A percentile compares a stretch with the other conserved stretches of the same genome.
Evolutionary conservation across 2,797 vertebrate genomes (phyloP).

Genomic region (Argya squamiceps): DNA sequence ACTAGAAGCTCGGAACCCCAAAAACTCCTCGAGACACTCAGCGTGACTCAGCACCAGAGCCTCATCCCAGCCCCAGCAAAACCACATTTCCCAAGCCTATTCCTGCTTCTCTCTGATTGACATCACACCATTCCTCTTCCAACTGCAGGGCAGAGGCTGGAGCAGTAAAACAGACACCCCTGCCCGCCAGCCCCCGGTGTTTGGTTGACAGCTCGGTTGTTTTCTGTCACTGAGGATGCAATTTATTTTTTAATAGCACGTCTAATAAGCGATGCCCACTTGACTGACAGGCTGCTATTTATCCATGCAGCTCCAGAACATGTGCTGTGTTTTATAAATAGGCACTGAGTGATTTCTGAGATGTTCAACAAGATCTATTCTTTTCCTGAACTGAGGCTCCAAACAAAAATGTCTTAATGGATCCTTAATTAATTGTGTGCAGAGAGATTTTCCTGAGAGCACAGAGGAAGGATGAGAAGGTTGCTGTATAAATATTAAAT

Average conservation of each 20-base stretch:
- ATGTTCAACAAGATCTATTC: constrained; percentile 15
- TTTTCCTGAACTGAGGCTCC: not conserved
- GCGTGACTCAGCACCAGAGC: not conserved
- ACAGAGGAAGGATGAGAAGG: not conserved
- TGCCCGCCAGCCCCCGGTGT: not conserved
- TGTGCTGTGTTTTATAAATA: constrained; percentile 43
- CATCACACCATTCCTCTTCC: not conserved
- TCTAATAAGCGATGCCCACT: constrained; percentile 57
- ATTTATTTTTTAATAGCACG: constrained; percentile 47
- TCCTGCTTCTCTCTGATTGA: not conserved
- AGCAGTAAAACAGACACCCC: constrained; percentile 1
- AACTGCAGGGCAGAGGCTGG: not conserved
- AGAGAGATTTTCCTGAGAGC: constrained; percentile 24
- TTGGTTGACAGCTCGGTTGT: constrained; percentile 49
- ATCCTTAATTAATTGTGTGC: constrained; percentile 13
- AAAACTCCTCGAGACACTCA: fast-evolving
- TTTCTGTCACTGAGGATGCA: constrained; percentile 63
- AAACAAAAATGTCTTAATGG: constrained; percentile 62
- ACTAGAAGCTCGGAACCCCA: not conserved
- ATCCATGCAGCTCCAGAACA: constrained; percentile 18
- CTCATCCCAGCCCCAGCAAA: not conserved
- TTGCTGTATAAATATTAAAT: not conserved
- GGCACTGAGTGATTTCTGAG: constrained; percentile 14
- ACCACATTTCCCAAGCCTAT: not conserved
- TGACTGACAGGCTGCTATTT: constrained; percentile 66